Percentiles rank a stretch among this genome's conserved stretches.
Conservation (phyloP, 1,140 invertebrate genomes). For the Drosophila hydei region DNA sequence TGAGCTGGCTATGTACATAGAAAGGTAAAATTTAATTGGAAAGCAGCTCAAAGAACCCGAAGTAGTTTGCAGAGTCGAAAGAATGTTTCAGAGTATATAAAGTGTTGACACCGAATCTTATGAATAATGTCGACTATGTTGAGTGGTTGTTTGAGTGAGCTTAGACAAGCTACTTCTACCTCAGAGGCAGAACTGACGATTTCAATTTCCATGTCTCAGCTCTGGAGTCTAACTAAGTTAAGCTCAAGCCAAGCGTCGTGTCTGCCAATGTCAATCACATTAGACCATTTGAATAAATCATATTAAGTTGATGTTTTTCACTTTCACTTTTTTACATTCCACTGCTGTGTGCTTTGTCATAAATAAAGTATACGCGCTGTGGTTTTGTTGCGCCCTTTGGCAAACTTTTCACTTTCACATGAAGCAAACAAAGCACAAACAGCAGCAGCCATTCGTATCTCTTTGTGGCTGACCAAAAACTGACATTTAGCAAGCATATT, state of each 20-base stretch:
- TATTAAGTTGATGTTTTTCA: conserved; percentile 16
- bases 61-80: neutral
- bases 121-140: neutral
- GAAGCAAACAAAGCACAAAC: conserved; percentile 32
- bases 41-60: neutral
- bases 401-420: conserved; percentile 39
- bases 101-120: too few species aligned
- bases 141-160: neutral
- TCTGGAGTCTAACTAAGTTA: neutral
- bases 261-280: conserved; percentile 2
- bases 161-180: neutral
- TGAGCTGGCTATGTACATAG: neutral
- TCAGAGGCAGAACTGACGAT: too few species aligned
- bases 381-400: conserved; percentile 18
- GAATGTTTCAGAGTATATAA: neutral
- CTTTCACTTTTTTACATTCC: conserved; percentile 8
- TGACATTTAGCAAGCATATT: conserved; percentile 59
- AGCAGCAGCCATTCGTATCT: conserved; percentile 15
- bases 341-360: conserved; percentile 8
- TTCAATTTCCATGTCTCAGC: conserved; percentile 1
- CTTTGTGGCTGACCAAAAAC: conserved; percentile 39
- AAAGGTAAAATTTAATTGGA: conserved; percentile 14
- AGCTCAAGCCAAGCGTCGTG: neutral
- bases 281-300: conserved; percentile 17
- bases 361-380: conserved; percentile 41